A percentile compares a stretch with the other conserved stretches of the same genome.
phyloP scores from a whole-genome alignment of 1,140 invertebrate species.

The Triops longicaudatus region DNA sequence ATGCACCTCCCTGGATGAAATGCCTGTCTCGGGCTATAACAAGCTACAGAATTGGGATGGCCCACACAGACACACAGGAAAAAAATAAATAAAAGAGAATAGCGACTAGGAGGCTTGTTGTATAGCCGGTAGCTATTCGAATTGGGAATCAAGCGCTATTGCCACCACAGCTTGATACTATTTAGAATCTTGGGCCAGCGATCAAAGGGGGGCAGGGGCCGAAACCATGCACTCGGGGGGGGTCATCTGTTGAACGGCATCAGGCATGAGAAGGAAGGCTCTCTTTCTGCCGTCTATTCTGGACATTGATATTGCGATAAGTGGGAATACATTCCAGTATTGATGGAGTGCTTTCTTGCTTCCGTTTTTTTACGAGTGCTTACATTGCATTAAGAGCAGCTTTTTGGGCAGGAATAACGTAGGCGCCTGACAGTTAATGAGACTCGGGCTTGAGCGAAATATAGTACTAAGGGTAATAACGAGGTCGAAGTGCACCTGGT shows the following conservation, averaged over 20 bases:
- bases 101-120: neutral
- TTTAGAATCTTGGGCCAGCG: neutral
- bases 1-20: neutral
- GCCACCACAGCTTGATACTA: constrained; percentile 3
- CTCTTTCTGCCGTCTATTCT: neutral
- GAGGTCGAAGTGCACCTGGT: neutral
- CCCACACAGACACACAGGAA: neutral
- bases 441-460: neutral
- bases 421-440: neutral
- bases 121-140: neutral
- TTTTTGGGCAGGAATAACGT: neutral
- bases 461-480: neutral
- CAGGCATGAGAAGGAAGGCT: neutral
- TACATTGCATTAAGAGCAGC: neutral
- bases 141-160: neutral
- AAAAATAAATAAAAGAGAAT: neutral
- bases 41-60: neutral
- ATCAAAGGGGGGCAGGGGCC: neutral
- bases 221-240: neutral
- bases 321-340: neutral
- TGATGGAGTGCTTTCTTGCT: neutral
- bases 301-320: neutral
- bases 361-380: neutral
- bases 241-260: constrained; percentile 7
- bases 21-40: neutral